Conservation (phyloP, 2,888 invertebrate genomes). For the Orchesella flavescens region DNA sequence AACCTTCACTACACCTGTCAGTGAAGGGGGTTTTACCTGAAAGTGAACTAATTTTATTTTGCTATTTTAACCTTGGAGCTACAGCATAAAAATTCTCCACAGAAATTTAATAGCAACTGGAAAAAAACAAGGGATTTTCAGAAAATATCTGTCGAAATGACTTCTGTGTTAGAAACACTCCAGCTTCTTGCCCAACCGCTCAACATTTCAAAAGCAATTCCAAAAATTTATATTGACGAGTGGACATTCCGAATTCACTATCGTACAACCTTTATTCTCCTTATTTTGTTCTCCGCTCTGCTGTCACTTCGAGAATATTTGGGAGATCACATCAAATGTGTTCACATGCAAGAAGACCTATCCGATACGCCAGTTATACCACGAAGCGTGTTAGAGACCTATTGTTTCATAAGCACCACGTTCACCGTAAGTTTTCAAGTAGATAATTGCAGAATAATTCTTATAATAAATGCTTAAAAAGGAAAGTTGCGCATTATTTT, state of each 20-base stretch:
- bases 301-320: slow-evolving; percentile 67
- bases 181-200: slow-evolving; percentile 40
- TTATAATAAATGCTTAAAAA: too few species aligned
- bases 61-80: too few species aligned
- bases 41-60: too few species aligned
- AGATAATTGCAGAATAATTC: too few species aligned
- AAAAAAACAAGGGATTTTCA: background rate
- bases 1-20: too few species aligned
- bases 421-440: slow-evolving; percentile 68
- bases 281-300: slow-evolving; percentile 67
- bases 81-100: too few species aligned
- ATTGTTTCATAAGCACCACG: slow-evolving; percentile 70
- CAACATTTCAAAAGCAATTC: slow-evolving; percentile 32
- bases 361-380: slow-evolving; percentile 65
- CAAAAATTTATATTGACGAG: slow-evolving; percentile 67
- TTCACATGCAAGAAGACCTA: slow-evolving; percentile 66
- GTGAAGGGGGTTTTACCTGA: too few species aligned
- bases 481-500: too few species aligned
- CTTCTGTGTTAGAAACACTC: slow-evolving; percentile 43
- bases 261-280: slow-evolving; percentile 61
- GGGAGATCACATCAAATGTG: slow-evolving; percentile 69
- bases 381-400: slow-evolving; percentile 67
- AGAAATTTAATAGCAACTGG: background rate
- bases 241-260: slow-evolving; percentile 71
- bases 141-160: slow-evolving; percentile 45